Evolutionary conservation across 2,888 invertebrate species (phyloP), one percentile per base, ranked within the genome.

Genomic region (Drosophila dives): DNA sequence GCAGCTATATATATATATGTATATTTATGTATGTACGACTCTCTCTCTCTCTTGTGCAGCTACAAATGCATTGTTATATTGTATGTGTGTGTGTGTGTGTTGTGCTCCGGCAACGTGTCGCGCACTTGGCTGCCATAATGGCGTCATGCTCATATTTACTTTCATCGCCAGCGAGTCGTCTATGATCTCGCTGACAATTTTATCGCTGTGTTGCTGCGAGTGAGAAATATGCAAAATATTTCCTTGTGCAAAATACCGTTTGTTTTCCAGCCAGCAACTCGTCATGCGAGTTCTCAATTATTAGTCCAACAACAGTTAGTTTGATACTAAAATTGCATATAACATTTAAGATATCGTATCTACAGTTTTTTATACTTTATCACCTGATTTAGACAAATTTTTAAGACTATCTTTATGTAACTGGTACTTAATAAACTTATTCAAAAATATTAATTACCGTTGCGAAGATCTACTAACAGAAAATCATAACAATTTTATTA

Each of bases 181-280:
- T 88, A 88, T 83, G 86, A 88, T 79, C 87, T 87, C 80, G 88
- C 88, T 91, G 91, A 91, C 90, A 91, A 90, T 87, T 91, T 90
- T 83, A 90, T 88, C 86, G 88, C 62, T 63, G 65, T 75, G 72
- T 45, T 71, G 77, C 80, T 84, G 85, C 59, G 72, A 69, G 81
- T 73, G 34, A 40, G 64, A 82, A 81, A 84, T 90, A 90, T 90
- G 89, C 89, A 89, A 87, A 89, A 72, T 84, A 90, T 87, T 90
- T 87, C 83, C 83, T 80, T 80, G 79, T 77, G 72, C 81, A 68
- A 69, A 85, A 80, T 75, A 82, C 74, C 72, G 75, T 86, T 84
- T 81, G 77, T 77, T 77, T 77, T 79, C 67, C 29, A 34, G 63
- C 12, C 54, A 42, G 53, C 70, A 54, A 38, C 36, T 3, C 38